These are phyloP conservation scores for Pachyseris speciosa DNA, from an alignment of 64 coral and sea anemone species.

Conservation along the genomic window DNA sequence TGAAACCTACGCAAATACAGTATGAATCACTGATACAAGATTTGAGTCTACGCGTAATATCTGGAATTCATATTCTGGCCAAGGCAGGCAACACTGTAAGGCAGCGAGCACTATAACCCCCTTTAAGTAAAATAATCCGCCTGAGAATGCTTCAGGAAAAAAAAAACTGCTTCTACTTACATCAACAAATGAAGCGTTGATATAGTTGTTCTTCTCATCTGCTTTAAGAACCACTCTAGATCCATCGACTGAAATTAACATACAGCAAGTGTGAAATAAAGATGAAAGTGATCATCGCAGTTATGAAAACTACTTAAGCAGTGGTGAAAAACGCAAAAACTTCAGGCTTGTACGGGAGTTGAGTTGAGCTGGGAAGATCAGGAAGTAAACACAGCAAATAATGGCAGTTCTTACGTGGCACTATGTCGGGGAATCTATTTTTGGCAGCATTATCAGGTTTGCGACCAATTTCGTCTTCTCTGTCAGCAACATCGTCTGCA, in stretches of 20 bases:
- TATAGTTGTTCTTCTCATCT: slow-evolving; percentile 9
- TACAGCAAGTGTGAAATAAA: neutral
- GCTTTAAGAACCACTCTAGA: neutral
- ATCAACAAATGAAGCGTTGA: slow-evolving; percentile 55
- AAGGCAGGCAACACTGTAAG: no score
- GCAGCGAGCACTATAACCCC: no score
- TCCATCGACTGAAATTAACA: neutral
- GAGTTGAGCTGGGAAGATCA: no score
- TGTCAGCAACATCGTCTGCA: neutral
- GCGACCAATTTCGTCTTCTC: neutral
- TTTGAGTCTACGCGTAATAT: no score
- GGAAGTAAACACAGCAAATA: neutral
- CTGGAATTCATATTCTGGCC: no score
- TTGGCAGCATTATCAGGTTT: slow-evolving; percentile 3
- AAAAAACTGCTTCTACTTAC: slow-evolving; percentile 1
- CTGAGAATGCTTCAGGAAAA: neutral
- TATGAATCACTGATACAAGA: no score
- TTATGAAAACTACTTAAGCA: neutral
- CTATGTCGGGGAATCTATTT: slow-evolving; percentile 20
- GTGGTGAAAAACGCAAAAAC: no score
- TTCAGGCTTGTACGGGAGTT: no score
- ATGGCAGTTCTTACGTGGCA: neutral
- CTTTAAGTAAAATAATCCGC: neutral
- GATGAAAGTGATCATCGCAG: no score
- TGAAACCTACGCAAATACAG: no score